phyloP scores from a whole-genome alignment of 2,797 vertebrate species.

The Poeciliopsis gracilis region DNA sequence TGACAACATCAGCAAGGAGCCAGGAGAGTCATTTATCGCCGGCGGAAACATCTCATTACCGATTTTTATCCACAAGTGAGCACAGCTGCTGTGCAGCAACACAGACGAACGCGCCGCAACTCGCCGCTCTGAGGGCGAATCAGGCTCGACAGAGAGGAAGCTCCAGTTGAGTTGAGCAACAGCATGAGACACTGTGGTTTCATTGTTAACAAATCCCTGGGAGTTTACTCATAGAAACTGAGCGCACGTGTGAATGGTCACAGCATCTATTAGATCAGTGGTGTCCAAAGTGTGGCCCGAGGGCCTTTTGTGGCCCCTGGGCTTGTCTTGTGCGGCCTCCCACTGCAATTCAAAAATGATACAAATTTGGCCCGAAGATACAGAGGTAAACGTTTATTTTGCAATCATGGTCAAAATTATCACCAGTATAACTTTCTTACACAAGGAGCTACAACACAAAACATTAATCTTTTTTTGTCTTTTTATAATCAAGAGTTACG shows the following conservation, averaged over 20 bases:
- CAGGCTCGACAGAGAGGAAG: slow-evolving; percentile 4
- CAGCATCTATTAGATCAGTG: neutral
- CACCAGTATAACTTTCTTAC: too few species aligned
- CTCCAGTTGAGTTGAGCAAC: slow-evolving; percentile 25
- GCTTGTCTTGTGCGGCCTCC: too few species aligned
- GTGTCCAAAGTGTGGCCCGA: too few species aligned
- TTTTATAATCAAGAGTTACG: too few species aligned
- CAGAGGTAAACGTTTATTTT: too few species aligned
- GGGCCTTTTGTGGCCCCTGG: too few species aligned
- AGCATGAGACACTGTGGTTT: slow-evolving; percentile 37
- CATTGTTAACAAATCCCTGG: slow-evolving; percentile 8
- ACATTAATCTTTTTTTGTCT: too few species aligned
- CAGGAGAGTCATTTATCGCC: neutral
- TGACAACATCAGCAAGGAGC: neutral
- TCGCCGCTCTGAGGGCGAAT: slow-evolving; percentile 24
- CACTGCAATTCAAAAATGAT: too few species aligned
- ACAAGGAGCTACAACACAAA: too few species aligned
- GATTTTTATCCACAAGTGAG: slow-evolving; percentile 1
- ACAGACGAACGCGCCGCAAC: neutral
- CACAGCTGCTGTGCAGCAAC: neutral
- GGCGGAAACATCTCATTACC: neutral
- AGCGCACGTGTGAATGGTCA: neutral
- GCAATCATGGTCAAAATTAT: too few species aligned
- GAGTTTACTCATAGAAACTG: neutral
- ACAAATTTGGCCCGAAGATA: too few species aligned